These are phyloP conservation scores for Fragum sueziense DNA, from an alignment of 2,888 invertebrate genomes.

Conservation along the genomic window DNA sequence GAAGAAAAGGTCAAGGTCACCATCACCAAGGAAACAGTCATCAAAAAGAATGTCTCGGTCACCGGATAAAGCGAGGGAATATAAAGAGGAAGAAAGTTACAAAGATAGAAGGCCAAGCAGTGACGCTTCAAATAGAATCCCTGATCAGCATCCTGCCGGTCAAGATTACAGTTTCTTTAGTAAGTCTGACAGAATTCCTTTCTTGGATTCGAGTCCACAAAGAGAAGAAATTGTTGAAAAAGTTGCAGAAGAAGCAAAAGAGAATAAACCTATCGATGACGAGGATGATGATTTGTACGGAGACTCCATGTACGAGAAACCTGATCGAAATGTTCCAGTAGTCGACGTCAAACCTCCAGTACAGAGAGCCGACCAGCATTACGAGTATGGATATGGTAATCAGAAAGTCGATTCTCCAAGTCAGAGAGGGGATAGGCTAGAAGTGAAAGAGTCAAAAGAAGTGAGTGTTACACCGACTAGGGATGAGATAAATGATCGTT, in stretches of 20 bases:
- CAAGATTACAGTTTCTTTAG: slow-evolving; percentile 11
- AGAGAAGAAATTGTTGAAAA: background rate
- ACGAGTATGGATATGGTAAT: background rate
- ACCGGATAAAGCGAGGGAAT: background rate
- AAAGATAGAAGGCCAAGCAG: background rate
- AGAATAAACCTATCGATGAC: slow-evolving; percentile 1
- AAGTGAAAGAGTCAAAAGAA: slow-evolving; percentile 1
- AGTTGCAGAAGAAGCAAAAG: background rate
- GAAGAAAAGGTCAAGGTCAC: slow-evolving; percentile 9
- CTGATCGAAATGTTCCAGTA: background rate
- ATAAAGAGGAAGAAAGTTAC: background rate
- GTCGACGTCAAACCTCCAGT: background rate
- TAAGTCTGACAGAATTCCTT: slow-evolving; percentile 38
- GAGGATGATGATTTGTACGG: slow-evolving; percentile 14
- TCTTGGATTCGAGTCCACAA: slow-evolving; percentile 41
- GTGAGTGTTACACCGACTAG: slow-evolving; percentile 48
- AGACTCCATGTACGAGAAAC: slow-evolving; percentile 6
- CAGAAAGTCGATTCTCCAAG: background rate
- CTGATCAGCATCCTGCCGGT: background rate
- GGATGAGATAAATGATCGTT: slow-evolving; percentile 52
- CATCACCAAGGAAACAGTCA: background rate
- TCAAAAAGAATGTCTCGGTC: background rate
- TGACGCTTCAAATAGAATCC: background rate
- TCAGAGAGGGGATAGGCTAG: background rate
- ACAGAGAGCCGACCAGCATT: background rate